Percentiles rank a stretch among this genome's conserved stretches.
These are phyloP conservation scores for Strongylocentrotus purpuratus DNA, from an alignment of 35 echinoderm and acorn worm genomes.

Conservation along the genomic window DNA sequence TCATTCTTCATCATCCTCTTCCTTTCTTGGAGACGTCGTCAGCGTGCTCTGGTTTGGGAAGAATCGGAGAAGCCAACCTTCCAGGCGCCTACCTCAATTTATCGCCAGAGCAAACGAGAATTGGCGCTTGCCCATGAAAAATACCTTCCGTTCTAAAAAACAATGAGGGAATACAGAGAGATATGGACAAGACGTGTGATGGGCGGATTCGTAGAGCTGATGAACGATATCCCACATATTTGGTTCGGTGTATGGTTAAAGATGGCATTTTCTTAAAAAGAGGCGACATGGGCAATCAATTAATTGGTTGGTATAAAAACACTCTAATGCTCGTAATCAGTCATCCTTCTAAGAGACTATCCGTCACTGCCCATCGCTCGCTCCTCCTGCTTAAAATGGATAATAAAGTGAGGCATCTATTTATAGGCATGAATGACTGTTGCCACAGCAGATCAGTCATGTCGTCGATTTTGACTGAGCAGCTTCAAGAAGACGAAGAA, in stretches of 20 bases:
- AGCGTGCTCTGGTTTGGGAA: not conserved
- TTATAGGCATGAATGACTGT: not conserved
- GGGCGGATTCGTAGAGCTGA: not conserved
- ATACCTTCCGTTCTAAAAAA: not conserved
- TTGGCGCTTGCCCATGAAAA: not conserved
- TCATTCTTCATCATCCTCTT: too few relatives aligned
- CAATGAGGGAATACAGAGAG: not conserved
- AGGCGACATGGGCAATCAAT: slow-evolving; percentile 7
- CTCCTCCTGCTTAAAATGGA: not conserved
- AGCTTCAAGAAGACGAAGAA: not conserved
- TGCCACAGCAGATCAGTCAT: not conserved
- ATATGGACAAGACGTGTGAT: not conserved
- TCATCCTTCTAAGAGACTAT: slow-evolving; percentile 11
- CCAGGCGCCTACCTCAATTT: not conserved
- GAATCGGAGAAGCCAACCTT: not conserved
- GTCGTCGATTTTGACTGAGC: not conserved
- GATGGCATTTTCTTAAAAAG: not conserved
- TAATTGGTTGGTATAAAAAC: not conserved
- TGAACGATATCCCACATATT: not conserved
- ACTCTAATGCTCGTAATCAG: not conserved
- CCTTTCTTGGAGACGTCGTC: not conserved
- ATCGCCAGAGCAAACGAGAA: not conserved
- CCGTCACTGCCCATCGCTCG: not conserved
- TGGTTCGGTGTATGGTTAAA: not conserved
- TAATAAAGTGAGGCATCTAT: not conserved